Evolutionary conservation across 2,888 invertebrate genomes (phyloP), one percentile per base, ranked within the genome.

Genomic region (Conops quadrifasciatus): DNA sequence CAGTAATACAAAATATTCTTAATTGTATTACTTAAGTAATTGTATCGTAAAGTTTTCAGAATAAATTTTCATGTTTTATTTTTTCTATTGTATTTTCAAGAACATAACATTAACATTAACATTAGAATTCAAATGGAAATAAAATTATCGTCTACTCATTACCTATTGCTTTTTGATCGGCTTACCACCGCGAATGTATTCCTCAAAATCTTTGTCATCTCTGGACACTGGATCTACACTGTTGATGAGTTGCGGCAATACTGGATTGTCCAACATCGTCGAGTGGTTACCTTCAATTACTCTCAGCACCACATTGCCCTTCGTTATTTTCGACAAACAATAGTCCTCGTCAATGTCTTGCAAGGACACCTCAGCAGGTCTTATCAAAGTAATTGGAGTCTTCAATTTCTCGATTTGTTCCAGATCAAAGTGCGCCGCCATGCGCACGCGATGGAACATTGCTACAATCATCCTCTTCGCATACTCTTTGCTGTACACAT

Each of bases 231-330:
- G 86, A 79, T 86, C 83, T 47, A 81, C 79, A 43, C 84, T 84
- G 73, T 91, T 92, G 60, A 92, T 90, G 45, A 91, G 87, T 76
- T 91, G 88, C 0, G 90, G 88, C 64, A 90, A 85, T 76, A 89
- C 89, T 64, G 88, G 87, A 78, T 90, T 91, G 16, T 92, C 90
- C 76, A 93, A 80, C 78, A 94, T 91, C 53, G 90, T 89, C 0
- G 89, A 82, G 78, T 94, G 94, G 80, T 91, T 91, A 13, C 93
- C 94, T 78, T 92, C 91, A n/a, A 92, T 86, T 62, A 88, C 88
- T 77, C 90, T 88, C 0, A 93, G 86, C 0, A 88, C 87, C 0
- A 92, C 88, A 2, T 87, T 87, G 0, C 87, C 87, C 30, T 88
- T 88, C 0, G 90, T 90, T 28, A 88, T 82, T 81, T 88, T 88